Base-by-base conservation (phyloP, 1,140 invertebrate genomes). In the Ooceraea biroi region DNA sequence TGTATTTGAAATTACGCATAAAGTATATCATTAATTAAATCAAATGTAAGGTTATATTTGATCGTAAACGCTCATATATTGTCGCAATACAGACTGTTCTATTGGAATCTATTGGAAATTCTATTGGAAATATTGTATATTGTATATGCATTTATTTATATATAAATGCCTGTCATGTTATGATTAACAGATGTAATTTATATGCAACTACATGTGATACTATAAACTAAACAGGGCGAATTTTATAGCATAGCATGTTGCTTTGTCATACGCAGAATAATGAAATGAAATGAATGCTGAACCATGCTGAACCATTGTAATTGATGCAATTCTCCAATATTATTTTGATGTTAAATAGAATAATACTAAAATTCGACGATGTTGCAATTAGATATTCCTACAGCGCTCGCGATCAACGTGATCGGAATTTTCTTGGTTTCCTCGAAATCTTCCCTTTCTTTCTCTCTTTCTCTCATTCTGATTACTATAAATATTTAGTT, bases 381-480 rank as follows among this genome's bases (percentile, higher is more conserved):
- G 22, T 44, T n/a, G n/a, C 57, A 69, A 85, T 85, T 85, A 82
- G 73, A 85, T 66, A 66, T 78, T 85, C 61, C 50, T 61, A 73
- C 76, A 36, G 52, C 58, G 25, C 36, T 61, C 50, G 27, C 66
- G 71, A 78, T 84, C 52, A 41, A 83, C 71, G 46, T 41, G 41
- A 77, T 60, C 25, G 41, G 19, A 44, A 22, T 63, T 63, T 55
- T 61, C 44, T 44, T 48, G n/a, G 19, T 17, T 25, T 25, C 52
- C 19, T 46, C 12, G 36, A 7, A 36, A 36, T 14, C 61, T 22
- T 63, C 57, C 48, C 22, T 61, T 11, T 55, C 17, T 78, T 17
- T 71, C 52, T 22, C 8, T 68, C 19, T 12, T n/a, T 66, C n/a
- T 55, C 19, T 66, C 17, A n/a, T 46, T 78, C 14, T 46, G 12